Base-by-base conservation (phyloP, 2,888 invertebrate species). In the Diadegma fenestrale region DNA sequence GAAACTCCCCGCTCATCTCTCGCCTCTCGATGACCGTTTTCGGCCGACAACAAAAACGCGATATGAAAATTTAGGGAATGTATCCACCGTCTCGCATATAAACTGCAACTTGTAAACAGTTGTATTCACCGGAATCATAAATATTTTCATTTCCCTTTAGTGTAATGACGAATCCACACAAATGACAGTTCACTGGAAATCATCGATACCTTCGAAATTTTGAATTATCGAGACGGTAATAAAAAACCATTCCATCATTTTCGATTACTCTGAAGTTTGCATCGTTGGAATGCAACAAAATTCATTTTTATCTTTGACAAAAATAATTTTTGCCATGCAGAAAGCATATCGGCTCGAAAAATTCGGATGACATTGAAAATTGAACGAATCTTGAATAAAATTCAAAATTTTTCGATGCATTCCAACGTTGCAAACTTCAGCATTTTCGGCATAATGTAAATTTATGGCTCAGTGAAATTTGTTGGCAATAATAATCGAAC, bases 61-160 rank as follows among this genome's bases (percentile, higher is more conserved):
- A 72, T 61, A 54, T 64, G 61, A 71, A 76, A 66, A 71, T 84
- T 71, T 66, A 81, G 43, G 45, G 58, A 76, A 61, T 69, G 37
- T n/a, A n/a, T n/a, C 41, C 71, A 14, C 14, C n/a, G 84, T n/a
- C 63, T 63, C 73, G 43, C 71, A n/a, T 12, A 33, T 43, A 26
- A 33, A 61, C 37, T 61, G 43, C 37, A 33, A 33, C 33, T 41
- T 10, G 12, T 30, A 37, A 45, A 19, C 48, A 33, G 30, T 72
- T 64, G 33, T n/a, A 33, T 41, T 17, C 12, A 72, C 19, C n/a
- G 71, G 22, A 77, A 22, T 43, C 66, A 22, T 76, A 64, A 51
- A 51, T 71, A 45, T 48, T 41, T 51, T 30, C 41, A 26, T 26
- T 17, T 30, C 43, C 17, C 41, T 30, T 26, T 4, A 71, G 71